Percentiles rank a stretch among this genome's conserved stretches.
phyloP scores from a whole-genome alignment of 2,797 vertebrate genomes.

The Neomorphus geoffroyi region DNA sequence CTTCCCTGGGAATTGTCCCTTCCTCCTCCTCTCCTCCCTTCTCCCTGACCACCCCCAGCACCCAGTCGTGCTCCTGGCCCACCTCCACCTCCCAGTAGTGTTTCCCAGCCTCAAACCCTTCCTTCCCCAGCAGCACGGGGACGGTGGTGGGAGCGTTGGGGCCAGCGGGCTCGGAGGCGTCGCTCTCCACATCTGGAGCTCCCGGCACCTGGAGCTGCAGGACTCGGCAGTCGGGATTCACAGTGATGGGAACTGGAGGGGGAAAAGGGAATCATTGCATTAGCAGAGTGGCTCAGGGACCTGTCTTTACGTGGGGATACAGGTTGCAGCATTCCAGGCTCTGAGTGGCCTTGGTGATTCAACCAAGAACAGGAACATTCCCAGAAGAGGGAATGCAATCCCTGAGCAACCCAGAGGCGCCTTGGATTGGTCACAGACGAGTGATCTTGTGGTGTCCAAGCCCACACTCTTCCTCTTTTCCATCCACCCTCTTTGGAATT shows the following conservation, averaged over 20 bases:
- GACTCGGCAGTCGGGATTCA: neutral
- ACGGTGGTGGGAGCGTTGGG: neutral
- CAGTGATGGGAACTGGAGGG: neutral
- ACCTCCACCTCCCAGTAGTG: neutral
- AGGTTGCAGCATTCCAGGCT: too few species aligned
- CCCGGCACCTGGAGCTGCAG: neutral
- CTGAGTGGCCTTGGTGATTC: too few species aligned
- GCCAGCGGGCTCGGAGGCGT: rapidly evolving
- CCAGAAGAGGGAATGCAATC: too few species aligned
- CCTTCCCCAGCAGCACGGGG: neutral
- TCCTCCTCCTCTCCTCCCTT: neutral
- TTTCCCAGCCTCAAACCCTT: neutral
- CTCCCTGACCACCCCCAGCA: neutral
- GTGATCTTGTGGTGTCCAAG: too few species aligned
- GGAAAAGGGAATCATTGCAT: neutral
- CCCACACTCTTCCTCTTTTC: too few species aligned
- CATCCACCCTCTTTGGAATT: too few species aligned
- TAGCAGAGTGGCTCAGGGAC: neutral
- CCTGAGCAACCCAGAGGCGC: too few species aligned
- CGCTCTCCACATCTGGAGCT: too few species aligned
- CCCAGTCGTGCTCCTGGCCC: neutral
- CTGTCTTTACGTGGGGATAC: too few species aligned
- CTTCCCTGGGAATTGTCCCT: too few species aligned
- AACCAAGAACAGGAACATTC: too few species aligned
- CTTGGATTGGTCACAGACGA: too few species aligned